Evolutionary conservation across 35 echinoderm and acorn worm genomes (phyloP).

Genomic region (Strongylocentrotus purpuratus): DNA sequence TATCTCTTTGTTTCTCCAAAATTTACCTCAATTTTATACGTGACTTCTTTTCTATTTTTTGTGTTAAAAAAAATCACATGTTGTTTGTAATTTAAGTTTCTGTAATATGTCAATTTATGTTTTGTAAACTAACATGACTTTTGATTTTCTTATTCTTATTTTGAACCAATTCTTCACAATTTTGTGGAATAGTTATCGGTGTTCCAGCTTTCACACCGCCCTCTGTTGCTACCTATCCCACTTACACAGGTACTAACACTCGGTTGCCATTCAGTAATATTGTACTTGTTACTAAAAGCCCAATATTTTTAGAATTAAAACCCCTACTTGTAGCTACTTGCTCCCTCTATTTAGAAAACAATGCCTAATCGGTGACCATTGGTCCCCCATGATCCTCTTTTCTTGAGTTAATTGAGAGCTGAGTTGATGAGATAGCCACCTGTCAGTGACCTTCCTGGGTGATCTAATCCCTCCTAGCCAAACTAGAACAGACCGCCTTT

Average conservation of each 20-base stretch:
- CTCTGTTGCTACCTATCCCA: not conserved
- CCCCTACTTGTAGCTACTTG: too few relatives aligned
- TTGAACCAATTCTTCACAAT: not conserved
- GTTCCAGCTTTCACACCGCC: conserved; percentile 33
- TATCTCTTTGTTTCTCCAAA: too few relatives aligned
- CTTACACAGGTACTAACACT: conserved; percentile 38
- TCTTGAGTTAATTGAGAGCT: too few relatives aligned
- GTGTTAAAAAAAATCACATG: not conserved
- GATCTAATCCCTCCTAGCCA: too few relatives aligned
- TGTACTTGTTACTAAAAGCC: too few relatives aligned
- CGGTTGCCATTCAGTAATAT: not conserved
- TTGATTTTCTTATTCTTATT: not conserved
- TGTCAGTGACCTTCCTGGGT: too few relatives aligned
- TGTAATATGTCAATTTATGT: not conserved
- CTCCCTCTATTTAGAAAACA: too few relatives aligned
- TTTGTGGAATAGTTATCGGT: not conserved
- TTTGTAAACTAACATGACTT: not conserved
- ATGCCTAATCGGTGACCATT: too few relatives aligned
- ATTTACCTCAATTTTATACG: too few relatives aligned
- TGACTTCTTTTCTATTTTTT: not conserved
- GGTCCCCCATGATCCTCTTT: too few relatives aligned
- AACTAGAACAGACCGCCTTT: too few relatives aligned
- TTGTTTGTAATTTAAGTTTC: not conserved
- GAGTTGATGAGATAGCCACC: too few relatives aligned
- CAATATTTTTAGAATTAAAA: not conserved